A percentile compares a stretch with the other conserved stretches of the same genome.
Evolutionary conservation across 2,888 invertebrate species (phyloP).

Genomic region (Amphipyra tragopoginis): DNA sequence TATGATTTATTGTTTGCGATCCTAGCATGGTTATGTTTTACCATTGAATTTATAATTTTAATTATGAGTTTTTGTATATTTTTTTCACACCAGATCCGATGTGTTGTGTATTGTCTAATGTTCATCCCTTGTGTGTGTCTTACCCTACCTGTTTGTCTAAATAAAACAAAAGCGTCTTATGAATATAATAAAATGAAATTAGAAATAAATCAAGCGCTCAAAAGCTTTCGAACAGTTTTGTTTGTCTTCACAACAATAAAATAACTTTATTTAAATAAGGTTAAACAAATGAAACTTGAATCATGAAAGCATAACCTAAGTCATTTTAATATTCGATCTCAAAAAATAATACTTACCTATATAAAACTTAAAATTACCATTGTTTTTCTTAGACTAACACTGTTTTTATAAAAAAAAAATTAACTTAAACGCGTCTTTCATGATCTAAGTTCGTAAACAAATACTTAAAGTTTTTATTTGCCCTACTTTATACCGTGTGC

Average conservation of each 20-base stretch:
- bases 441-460: conserved; percentile 78
- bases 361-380: conserved; percentile 15
- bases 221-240: conserved; percentile 87
- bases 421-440: conserved; percentile 72
- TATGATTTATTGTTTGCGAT: conserved; percentile 82
- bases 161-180: conserved; percentile 83
- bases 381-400: conserved; percentile 9
- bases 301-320: conserved; percentile 78
- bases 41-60: conserved; percentile 75
- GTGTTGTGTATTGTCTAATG: conserved; percentile 97
- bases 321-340: conserved; percentile 1
- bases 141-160: conserved; percentile 91
- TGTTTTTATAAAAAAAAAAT: conserved; percentile 22
- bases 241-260: conserved; percentile 82
- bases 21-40: conserved; percentile 87
- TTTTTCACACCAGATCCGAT: conserved; percentile 90
- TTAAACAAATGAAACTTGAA: conserved; percentile 74
- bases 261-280: conserved; percentile 72
- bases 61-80: conserved; percentile 74
- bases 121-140: conserved; percentile 97
- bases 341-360: conserved; percentile 5
- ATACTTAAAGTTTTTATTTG: conserved; percentile 71
- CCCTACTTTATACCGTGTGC: conserved; percentile 69
- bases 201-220: conserved; percentile 81
- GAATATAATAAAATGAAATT: conserved; percentile 70